Evolutionary conservation across 2,113 vertebrate species (phyloP).

Genomic region (Suncus etruscus): DNA sequence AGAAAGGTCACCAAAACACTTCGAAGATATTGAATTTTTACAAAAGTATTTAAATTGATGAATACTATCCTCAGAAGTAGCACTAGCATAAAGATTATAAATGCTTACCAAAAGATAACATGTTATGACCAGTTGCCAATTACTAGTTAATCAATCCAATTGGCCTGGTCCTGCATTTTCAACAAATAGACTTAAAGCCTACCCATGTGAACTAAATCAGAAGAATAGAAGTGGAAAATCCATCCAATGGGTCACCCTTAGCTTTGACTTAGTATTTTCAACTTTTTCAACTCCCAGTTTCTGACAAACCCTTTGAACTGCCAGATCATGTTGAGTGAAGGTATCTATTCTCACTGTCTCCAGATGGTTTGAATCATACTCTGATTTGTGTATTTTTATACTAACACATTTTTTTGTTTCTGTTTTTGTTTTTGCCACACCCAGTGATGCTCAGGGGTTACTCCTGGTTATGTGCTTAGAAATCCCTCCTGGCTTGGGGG

Average conservation of each 20-base stretch:
- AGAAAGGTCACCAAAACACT: conserved; percentile 85
- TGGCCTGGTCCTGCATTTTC: conserved; percentile 62
- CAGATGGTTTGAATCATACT: conserved; percentile 20
- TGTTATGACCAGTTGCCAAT: conserved; percentile 61
- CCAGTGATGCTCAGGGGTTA: no score
- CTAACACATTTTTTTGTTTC: not conserved
- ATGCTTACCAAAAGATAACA: conserved; percentile 64
- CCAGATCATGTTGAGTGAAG: not conserved
- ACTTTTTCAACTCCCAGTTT: conserved; percentile 30
- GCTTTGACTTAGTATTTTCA: conserved; percentile 45
- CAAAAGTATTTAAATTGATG: conserved; percentile 83
- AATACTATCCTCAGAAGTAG: conserved; percentile 71
- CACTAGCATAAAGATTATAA: conserved; percentile 64
- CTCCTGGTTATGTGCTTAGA: no score
- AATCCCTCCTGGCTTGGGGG: no score
- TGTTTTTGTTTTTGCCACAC: no score
- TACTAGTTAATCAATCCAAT: conserved; percentile 52
- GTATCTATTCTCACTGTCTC: not conserved
- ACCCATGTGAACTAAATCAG: conserved; percentile 59
- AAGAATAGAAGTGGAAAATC: conserved; percentile 16
- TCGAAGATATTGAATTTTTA: conserved; percentile 83
- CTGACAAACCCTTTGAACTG: conserved; percentile 26
- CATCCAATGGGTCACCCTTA: not conserved
- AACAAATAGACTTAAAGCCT: conserved; percentile 42
- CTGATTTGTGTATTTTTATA: not conserved